Percentiles rank a stretch among this genome's conserved stretches.
phyloP scores from a whole-genome alignment of 2,888 invertebrate species.

The Eupithecia exiguata region DNA sequence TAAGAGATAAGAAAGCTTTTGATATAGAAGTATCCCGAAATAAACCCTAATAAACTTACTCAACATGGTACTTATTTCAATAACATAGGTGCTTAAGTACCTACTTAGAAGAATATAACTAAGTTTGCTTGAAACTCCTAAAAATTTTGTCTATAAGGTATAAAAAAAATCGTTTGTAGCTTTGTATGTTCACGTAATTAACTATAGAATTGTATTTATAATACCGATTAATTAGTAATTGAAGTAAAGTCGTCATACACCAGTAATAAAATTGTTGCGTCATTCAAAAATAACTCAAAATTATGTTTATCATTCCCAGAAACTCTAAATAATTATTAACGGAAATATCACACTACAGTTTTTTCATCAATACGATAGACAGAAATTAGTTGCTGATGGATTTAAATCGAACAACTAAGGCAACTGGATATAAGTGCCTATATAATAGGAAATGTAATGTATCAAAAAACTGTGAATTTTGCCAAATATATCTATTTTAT shows the following conservation, averaged over 20 bases:
- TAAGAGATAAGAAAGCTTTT: conserved; percentile 14
- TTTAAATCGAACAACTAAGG: no score
- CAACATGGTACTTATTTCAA: background rate
- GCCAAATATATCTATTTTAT: background rate
- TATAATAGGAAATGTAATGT: no score
- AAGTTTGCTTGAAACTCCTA: background rate
- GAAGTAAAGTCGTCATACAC: background rate
- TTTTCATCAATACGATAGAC: no score
- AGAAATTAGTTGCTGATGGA: no score
- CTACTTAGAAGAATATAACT: background rate
- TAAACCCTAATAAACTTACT: background rate
- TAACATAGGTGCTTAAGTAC: background rate
- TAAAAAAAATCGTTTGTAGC: background rate
- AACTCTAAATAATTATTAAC: background rate
- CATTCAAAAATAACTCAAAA: background rate
- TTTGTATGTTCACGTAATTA: background rate
- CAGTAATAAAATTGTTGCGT: background rate
- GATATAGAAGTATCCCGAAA: background rate
- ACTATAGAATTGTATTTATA: background rate
- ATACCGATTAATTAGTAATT: background rate
- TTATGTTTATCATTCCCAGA: background rate
- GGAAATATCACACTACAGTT: no score
- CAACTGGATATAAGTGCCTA: no score
- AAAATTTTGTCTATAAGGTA: no score
- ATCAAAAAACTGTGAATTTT: background rate